Base-by-base conservation (phyloP, 2,888 invertebrate genomes). In the Criorhina ranunculi region DNA sequence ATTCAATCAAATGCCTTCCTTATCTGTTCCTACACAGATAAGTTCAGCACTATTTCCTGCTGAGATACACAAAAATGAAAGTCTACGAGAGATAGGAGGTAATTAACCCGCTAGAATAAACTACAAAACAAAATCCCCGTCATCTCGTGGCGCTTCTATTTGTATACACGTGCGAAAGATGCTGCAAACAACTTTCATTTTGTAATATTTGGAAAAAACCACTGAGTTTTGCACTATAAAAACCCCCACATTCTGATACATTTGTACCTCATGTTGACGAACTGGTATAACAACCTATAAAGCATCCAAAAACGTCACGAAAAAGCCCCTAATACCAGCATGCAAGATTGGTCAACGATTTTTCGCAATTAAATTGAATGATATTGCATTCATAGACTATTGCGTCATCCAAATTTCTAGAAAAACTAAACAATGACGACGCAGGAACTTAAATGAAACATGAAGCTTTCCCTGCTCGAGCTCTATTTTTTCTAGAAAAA, bases 381-480 rank as follows among this genome's bases (percentile, higher is more conserved):
- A 83, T 44, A 44, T n/a, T 51, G 78, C 78, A 78, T 8, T 19
- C 2, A 7, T n/a, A 1, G 7, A 5, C 3, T 49, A 83, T 83
- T 83, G 83, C 83, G 83, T 83, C 83, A 83, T 83, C 55, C 83
- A 75, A 29, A 19, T 57, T 78, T 82, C 57, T 37, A 11, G 46
- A 44, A 59, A 73, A 79, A 49, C 57, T 7, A 44, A 75, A 37
- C 62, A 12, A 46, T 69, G 83, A 64, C 73, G 67, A 1, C 24
- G 33, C 51, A 7, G 31, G 9, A n/a, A 2, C 0, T 29, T 6
- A 0, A 0, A 0, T 11, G 4, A 5, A 15, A 11, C 7, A 1
- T 4, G 29, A 19, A 33, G 31, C 0, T 0, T 12, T 9, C 0
- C 12, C 1, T 3, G 4, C 2, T 9, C 0, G 8, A 37, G 4